Evolutionary conservation across 2,113 vertebrate genomes (phyloP).

Genomic region (Lathamus discolor): DNA sequence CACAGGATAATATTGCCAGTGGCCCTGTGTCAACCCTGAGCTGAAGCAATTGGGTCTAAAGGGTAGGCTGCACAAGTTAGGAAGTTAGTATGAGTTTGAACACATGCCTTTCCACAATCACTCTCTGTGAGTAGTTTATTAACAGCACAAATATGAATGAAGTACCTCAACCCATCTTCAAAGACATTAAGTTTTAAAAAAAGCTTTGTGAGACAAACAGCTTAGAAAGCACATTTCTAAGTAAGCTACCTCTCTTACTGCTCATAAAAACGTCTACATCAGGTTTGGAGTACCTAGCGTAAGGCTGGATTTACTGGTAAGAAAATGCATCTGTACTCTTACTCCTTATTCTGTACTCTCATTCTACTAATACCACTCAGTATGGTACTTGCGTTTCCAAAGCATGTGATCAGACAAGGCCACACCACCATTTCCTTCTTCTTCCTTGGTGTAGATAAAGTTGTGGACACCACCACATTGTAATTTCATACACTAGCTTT

Average conservation of each 20-base stretch:
- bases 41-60: neutral
- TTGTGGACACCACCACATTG: too few relatives aligned
- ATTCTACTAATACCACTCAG: neutral
- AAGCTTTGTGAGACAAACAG: neutral
- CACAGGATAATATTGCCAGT: neutral
- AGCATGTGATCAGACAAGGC: neutral
- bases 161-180: neutral
- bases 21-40: neutral
- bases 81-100: neutral
- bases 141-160: neutral
- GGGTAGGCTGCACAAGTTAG: neutral
- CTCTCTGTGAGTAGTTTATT: neutral
- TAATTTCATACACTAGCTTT: neutral
- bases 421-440: neutral
- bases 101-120: neutral
- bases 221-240: constrained; percentile 23
- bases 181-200: constrained; percentile 29
- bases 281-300: neutral
- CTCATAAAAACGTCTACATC: neutral
- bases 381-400: neutral
- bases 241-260: neutral
- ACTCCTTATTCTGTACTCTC: neutral
- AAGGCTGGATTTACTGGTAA: neutral
- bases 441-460: neutral
- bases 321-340: neutral